Percentiles rank a stretch among this genome's conserved stretches.
phyloP scores from a whole-genome alignment of 1,140 invertebrate genomes.

The Lordiphosa clarofinis region DNA sequence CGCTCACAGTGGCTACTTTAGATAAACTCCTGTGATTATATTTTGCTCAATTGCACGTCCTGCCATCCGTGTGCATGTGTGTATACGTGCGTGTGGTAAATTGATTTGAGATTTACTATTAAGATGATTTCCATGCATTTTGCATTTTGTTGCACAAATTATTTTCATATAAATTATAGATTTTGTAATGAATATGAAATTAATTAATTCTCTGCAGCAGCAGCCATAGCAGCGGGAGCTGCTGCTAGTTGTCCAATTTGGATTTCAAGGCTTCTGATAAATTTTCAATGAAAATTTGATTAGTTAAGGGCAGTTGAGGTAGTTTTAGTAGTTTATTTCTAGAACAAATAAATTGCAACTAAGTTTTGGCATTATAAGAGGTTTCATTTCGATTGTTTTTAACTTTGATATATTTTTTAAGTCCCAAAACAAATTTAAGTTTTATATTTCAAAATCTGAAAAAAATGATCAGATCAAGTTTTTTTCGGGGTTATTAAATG shows the following conservation, averaged over 20 bases:
- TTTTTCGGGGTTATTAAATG: too few species aligned
- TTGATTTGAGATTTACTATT: constrained; percentile 50
- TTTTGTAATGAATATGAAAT: constrained; percentile 70
- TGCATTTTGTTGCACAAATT: constrained; percentile 56
- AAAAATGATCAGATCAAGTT: too few species aligned
- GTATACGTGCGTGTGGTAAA: constrained; percentile 32
- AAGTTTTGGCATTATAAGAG: too few species aligned
- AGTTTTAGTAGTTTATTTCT: too few species aligned
- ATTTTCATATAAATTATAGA: constrained; percentile 69
- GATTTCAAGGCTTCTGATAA: constrained; percentile 1
- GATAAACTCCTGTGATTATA: constrained; percentile 74
- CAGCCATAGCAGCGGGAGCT: constrained; percentile 2
- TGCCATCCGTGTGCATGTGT: constrained; percentile 13
- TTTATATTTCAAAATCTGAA: too few species aligned
- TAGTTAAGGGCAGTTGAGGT: not conserved
- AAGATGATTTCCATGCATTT: constrained; percentile 53
- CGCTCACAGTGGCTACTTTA: constrained; percentile 42
- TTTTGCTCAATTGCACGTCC: constrained; percentile 72
- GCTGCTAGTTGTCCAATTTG: constrained; percentile 25
- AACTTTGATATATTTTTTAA: too few species aligned
- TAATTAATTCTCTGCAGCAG: constrained; percentile 45
- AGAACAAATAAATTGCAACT: too few species aligned
- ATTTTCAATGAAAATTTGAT: constrained; percentile 7
- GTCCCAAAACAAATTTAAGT: too few species aligned
- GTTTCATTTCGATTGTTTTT: too few species aligned